Percentiles rank a stretch among this genome's conserved stretches.
Evolutionary conservation across 2,888 invertebrate species (phyloP).

Genomic region (Odiellus spinosus): DNA sequence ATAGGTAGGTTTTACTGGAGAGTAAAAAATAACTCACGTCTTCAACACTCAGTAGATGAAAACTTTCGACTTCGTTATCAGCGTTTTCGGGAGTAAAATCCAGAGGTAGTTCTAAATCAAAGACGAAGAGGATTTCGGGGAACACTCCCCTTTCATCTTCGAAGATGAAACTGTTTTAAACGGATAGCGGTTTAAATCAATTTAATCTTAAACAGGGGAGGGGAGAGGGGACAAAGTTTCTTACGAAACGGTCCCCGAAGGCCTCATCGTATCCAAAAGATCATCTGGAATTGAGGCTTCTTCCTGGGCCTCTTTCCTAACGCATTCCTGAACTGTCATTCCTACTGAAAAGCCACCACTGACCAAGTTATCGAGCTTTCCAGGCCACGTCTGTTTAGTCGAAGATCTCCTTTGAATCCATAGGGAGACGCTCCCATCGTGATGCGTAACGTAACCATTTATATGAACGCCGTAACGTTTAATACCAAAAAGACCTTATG

Average conservation of each 20-base stretch:
- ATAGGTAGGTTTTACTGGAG: too few relatives aligned
- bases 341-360: constrained; percentile 83
- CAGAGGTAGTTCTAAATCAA: constrained; percentile 73
- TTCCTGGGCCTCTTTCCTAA: constrained; percentile 81
- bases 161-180: constrained; percentile 55
- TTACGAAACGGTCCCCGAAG: constrained; percentile 67
- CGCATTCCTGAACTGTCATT: constrained; percentile 71
- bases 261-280: constrained; percentile 54
- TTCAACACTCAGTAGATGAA: constrained; percentile 61
- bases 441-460: constrained; percentile 78
- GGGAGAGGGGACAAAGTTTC: constrained; percentile 17
- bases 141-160: constrained; percentile 84
- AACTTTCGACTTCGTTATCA: constrained; percentile 85
- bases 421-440: constrained; percentile 58
- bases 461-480: constrained; percentile 88
- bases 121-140: constrained; percentile 86
- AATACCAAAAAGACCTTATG: constrained; percentile 63
- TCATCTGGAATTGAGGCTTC: constrained; percentile 76
- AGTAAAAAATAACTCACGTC: constrained; percentile 46
- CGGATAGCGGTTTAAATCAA: neutral
- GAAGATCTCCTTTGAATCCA: constrained; percentile 84
- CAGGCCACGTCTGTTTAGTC: constrained; percentile 89
- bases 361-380: constrained; percentile 86
- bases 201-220: neutral
- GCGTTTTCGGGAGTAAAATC: constrained; percentile 83